These are phyloP conservation scores for Centrocercus urophasianus DNA, from an alignment of 2,113 vertebrate genomes.

Conservation along the genomic window DNA sequence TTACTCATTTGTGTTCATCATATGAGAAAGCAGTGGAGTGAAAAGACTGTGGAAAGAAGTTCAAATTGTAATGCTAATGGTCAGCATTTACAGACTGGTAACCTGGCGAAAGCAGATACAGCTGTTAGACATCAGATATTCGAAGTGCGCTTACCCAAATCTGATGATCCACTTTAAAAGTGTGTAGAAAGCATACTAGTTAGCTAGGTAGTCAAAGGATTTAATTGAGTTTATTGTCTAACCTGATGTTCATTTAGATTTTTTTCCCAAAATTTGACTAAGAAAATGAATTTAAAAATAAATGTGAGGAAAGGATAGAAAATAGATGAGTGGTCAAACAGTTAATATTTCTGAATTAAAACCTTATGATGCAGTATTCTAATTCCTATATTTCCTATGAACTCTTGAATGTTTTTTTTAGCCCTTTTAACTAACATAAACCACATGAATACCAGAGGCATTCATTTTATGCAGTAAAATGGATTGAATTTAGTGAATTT, in stretches of 20 bases:
- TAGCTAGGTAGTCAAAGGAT: background rate
- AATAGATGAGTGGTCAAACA: background rate
- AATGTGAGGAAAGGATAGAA: background rate
- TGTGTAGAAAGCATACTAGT: background rate
- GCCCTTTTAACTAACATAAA: conserved; percentile 5
- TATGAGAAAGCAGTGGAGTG: background rate
- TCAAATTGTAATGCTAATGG: background rate
- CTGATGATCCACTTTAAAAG: background rate
- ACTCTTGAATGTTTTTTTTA: conserved; percentile 20
- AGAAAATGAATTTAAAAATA: background rate
- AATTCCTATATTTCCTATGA: conserved; percentile 11
- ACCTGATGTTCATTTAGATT: background rate
- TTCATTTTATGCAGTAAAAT: background rate
- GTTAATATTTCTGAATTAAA: conserved; percentile 25
- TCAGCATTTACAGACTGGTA: background rate
- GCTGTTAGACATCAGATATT: background rate
- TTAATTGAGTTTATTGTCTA: background rate
- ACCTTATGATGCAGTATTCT: background rate
- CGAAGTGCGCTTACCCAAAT: background rate
- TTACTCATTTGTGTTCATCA: background rate
- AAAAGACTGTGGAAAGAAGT: background rate
- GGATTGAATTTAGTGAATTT: background rate
- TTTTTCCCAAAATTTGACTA: background rate
- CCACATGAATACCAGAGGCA: background rate
- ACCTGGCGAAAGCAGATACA: background rate